Conservation (phyloP, 2,888 invertebrate genomes). For the Phaonia tiefii region DNA sequence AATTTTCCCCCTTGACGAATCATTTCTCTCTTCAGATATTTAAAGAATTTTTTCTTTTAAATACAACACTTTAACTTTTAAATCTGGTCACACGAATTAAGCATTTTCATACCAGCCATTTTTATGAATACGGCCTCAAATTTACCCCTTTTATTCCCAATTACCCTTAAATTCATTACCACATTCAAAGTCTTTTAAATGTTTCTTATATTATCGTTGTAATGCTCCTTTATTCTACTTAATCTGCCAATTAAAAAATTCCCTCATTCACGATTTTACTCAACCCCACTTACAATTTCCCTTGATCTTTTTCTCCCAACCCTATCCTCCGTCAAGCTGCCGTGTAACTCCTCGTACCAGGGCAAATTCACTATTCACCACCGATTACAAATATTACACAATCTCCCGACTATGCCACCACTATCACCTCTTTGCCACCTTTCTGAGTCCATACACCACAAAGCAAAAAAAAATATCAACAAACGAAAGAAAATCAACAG, state of each 20-base stretch:
- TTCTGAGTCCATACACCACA: conserved; percentile 48
- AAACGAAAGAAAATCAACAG: conserved; percentile 52
- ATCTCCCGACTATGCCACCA: conserved; percentile 29
- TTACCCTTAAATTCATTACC: too few species aligned
- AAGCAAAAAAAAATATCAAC: conserved; percentile 43
- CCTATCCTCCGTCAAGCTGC: not conserved
- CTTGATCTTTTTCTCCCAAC: conserved; percentile 24
- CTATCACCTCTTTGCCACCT: not conserved
- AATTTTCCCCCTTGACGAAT: too few species aligned
- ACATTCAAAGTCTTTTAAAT: too few species aligned
- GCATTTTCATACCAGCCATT: too few species aligned
- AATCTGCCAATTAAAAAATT: not conserved
- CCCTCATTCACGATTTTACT: not conserved
- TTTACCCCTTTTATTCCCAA: too few species aligned
- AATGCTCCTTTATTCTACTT: too few species aligned
- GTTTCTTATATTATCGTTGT: too few species aligned
- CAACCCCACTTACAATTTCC: not conserved
- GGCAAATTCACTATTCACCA: conserved; percentile 43
- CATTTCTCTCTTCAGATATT: too few species aligned
- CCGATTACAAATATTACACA: conserved; percentile 61
- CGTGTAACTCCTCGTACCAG: not conserved
- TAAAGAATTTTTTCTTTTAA: too few species aligned
- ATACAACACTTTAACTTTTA: too few species aligned
- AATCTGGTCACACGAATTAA: too few species aligned
- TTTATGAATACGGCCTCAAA: too few species aligned